Evolutionary conservation across 92 coral and sea anemone genomes (phyloP), one percentile per base, ranked within the genome.

Genomic region (Pocillopora grandis): DNA sequence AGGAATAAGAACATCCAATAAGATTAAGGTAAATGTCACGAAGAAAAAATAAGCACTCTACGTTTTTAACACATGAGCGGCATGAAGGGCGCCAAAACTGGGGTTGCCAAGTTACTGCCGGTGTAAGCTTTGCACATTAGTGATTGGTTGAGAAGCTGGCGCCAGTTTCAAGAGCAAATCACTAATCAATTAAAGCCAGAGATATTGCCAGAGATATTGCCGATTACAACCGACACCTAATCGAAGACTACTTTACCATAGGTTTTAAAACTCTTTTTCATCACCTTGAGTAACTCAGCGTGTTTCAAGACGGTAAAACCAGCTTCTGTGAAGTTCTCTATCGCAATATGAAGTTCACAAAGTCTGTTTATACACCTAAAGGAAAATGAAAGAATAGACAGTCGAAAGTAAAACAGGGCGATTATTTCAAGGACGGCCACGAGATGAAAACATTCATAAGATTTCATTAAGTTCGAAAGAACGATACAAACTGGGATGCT

Each of bases 321-420:
- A 62, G 98, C 98, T 78, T 96, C 98, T 52, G 95, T 94, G 90
- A 76, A 94, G 85, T 96, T 94, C 76, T 90, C 93, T 7, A 96
- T 93, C 14, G 96, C 91, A 79, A 94, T 88, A 71, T 96, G 98
- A 62, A 96, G 93, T 27, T 91, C 91, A 76, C 97, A 94, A 78
- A 96, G 82, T 71, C 89, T 88, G 80, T 94, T 91, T 71, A 96
- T 84, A 83, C 95, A 94, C 71, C 98, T 95, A 71, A 16, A 63
- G 1, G 67, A 13, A 62, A 48, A 70, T 20, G 13, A 66, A 20
- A 13, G 31, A 13, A 60, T 14, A 14, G 18, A 80, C 37, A 48
- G 18, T 67, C 8, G n/a, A 19, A 60, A 75, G 18, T 18, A 69
- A 31, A 56, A 60, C 12, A 31, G 14, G 16, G 9, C 18, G 48